Evolutionary conservation across 2,113 vertebrate genomes (phyloP).

Genomic region (Cheirogaleus medius): DNA sequence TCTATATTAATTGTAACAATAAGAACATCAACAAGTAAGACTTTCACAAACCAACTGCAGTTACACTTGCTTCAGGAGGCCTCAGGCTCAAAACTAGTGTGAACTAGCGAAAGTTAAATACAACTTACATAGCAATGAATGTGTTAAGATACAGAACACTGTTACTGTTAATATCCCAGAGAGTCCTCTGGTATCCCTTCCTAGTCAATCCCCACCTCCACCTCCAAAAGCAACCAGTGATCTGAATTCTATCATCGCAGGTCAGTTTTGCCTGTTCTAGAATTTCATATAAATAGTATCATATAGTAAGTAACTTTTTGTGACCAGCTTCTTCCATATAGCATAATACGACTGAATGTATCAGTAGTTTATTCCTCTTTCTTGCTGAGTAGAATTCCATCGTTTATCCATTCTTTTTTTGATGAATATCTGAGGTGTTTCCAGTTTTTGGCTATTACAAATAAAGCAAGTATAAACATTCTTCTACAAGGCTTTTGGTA

Average conservation of each 20-base stretch:
- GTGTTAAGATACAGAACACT: neutral
- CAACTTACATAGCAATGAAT: too few species aligned
- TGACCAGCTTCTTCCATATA: neutral
- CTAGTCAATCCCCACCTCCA: neutral
- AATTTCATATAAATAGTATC: conserved; percentile 1
- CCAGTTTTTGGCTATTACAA: neutral
- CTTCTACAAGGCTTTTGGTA: neutral
- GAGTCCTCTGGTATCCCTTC: neutral
- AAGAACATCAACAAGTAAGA: too few species aligned
- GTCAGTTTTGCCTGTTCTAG: neutral
- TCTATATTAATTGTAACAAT: too few species aligned
- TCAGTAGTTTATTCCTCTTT: neutral
- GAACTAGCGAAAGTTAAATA: too few species aligned
- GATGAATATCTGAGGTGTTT: neutral
- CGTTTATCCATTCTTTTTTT: neutral
- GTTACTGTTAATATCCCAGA: neutral
- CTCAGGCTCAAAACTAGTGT: too few species aligned
- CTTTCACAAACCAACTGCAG: too few species aligned
- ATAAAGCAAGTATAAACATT: conserved; percentile 25
- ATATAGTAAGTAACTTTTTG: neutral
- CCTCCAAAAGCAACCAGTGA: neutral
- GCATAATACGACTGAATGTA: neutral
- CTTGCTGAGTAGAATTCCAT: neutral
- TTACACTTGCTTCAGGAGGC: too few species aligned
- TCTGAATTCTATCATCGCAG: neutral